A percentile compares a stretch with the other conserved stretches of the same genome.
phyloP scores from a whole-genome alignment of 1,140 invertebrate species.

The Drosophila lacertosa region DNA sequence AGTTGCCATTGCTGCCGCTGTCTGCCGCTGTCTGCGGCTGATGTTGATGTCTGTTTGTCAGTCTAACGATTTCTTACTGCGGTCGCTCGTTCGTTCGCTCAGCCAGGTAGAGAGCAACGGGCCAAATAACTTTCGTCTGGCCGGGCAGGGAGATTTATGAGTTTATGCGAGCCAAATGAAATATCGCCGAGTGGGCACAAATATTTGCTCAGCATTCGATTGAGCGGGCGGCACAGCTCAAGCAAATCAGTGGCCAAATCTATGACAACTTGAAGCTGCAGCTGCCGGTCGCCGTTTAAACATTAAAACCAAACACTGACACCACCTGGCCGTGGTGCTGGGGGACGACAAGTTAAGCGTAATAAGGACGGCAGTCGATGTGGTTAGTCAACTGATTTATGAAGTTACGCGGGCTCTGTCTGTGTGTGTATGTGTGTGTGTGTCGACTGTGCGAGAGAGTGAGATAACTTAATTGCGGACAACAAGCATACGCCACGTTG shows the following conservation, averaged over 20 bases:
- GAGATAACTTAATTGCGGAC: slow-evolving; percentile 69
- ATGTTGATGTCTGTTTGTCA: slow-evolving; percentile 80
- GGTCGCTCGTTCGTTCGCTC: slow-evolving; percentile 63
- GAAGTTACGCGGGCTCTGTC: slow-evolving; percentile 60
- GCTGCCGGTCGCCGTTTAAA: slow-evolving; percentile 55
- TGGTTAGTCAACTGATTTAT: slow-evolving; percentile 73
- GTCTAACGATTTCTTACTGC: slow-evolving; percentile 72
- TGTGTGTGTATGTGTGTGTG: slow-evolving; percentile 36
- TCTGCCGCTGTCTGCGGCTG: slow-evolving; percentile 37
- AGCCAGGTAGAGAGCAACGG: slow-evolving; percentile 34
- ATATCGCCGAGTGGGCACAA: slow-evolving; percentile 69
- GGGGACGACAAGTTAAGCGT: slow-evolving; percentile 49
- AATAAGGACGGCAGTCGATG: slow-evolving; percentile 64
- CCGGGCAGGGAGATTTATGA: slow-evolving; percentile 64
- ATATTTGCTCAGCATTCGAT: slow-evolving; percentile 70
- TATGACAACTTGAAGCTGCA: slow-evolving; percentile 18
- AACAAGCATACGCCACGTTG: slow-evolving; percentile 69
- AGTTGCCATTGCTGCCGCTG: slow-evolving; percentile 12
- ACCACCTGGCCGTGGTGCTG: background rate
- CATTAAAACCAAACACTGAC: slow-evolving; percentile 55
- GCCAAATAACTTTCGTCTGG: slow-evolving; percentile 24
- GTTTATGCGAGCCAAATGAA: slow-evolving; percentile 66
- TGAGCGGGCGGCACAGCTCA: slow-evolving; percentile 23
- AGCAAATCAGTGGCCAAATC: slow-evolving; percentile 60
- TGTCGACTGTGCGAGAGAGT: background rate